Conservation (phyloP, 1,140 invertebrate genomes). For the Pseudobourletiella spinata region DNA sequence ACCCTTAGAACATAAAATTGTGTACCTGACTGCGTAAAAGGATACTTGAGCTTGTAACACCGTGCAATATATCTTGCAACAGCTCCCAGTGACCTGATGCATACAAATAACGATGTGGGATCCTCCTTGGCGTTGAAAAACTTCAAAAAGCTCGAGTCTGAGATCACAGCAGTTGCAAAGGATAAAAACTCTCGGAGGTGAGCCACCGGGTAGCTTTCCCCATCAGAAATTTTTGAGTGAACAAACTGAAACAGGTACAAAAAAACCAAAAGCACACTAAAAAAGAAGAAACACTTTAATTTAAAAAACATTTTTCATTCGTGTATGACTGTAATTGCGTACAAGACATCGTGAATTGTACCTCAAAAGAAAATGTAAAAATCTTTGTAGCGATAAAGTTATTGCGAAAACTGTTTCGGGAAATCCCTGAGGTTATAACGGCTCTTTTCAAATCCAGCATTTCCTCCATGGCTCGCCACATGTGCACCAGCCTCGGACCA, state of each 20-base stretch:
- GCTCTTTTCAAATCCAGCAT: constrained; percentile 24
- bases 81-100: constrained; percentile 12
- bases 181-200: constrained; percentile 16
- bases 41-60: constrained; percentile 20
- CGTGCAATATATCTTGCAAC: constrained; percentile 11
- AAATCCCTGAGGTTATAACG: constrained; percentile 8
- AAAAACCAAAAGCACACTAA: no score
- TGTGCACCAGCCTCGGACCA: constrained; percentile 10
- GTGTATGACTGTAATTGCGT: no score
- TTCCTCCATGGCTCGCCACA: constrained; percentile 24
- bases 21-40: no score
- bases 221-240: no score
- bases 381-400: constrained; percentile 34
- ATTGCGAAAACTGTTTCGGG: constrained; percentile 14
- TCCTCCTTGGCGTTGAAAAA: constrained; percentile 28
- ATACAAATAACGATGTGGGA: constrained; percentile 16
- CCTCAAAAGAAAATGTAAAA: constrained; percentile 32
- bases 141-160: constrained; percentile 22
- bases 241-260: no score
- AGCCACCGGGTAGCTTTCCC: no score
- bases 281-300: no score
- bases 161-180: constrained; percentile 21
- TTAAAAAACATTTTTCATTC: no score
- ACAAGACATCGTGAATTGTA: no score
- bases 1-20: no score